Conservation (phyloP, 1,140 invertebrate genomes). For the Octopus bimaculoides region DNA sequence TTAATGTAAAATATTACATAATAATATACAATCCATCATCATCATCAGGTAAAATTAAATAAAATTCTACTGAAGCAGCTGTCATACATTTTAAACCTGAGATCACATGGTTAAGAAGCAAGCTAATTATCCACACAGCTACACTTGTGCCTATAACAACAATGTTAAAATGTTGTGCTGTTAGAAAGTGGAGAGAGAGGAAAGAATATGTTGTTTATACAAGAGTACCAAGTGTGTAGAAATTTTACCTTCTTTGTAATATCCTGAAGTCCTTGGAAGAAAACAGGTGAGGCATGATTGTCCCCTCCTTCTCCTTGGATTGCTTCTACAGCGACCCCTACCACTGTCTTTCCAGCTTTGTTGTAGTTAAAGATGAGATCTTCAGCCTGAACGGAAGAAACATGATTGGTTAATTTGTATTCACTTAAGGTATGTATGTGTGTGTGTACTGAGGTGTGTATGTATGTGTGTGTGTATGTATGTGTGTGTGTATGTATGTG, state of each 20-base stretch:
- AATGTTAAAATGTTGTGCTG: too few relatives aligned
- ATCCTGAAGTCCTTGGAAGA: slow-evolving; percentile 84
- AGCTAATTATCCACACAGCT: too few relatives aligned
- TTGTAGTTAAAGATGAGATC: slow-evolving; percentile 70
- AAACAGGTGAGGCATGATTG: slow-evolving; percentile 86
- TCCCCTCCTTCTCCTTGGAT: slow-evolving; percentile 98
- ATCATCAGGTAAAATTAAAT: too few relatives aligned
- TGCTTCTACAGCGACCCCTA: slow-evolving; percentile 93
- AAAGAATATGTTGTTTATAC: too few relatives aligned
- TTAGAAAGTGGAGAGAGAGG: too few relatives aligned
- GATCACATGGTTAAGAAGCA: too few relatives aligned
- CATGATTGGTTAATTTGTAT: background rate
- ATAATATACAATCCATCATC: too few relatives aligned
- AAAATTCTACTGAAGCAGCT: too few relatives aligned
- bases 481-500: background rate
- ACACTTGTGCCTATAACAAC: too few relatives aligned
- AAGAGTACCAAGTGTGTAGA: background rate
- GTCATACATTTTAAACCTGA: too few relatives aligned
- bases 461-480: background rate
- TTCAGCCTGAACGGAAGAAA: slow-evolving; percentile 34
- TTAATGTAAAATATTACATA: too few relatives aligned
- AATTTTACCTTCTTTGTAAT: slow-evolving; percentile 71
- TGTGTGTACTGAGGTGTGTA: background rate
- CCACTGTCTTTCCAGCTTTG: slow-evolving; percentile 74
- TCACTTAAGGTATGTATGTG: background rate